These are phyloP conservation scores for Amphipyra berbera DNA, from an alignment of 2,888 invertebrate genomes.

Conservation along the genomic window DNA sequence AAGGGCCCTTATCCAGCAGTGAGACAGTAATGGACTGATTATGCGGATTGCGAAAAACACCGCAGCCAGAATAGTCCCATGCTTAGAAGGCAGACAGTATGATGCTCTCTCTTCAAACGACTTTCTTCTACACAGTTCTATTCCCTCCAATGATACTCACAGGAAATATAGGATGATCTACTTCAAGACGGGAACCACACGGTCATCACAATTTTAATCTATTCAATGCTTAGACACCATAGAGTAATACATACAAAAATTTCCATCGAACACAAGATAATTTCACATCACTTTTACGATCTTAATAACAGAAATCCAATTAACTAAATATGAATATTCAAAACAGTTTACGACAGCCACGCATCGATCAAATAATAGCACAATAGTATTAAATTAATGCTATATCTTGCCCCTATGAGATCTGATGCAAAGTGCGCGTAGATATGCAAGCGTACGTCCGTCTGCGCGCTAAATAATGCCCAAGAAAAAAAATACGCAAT, in stretches of 20 bases:
- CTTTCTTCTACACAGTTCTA: too few relatives aligned
- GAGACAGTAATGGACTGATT: too few relatives aligned
- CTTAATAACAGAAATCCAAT: slow-evolving; percentile 75
- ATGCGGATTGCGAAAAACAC: too few relatives aligned
- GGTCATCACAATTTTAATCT: neutral
- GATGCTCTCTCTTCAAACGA: too few relatives aligned
- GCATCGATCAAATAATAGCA: slow-evolving; percentile 64
- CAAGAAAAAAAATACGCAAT: slow-evolving; percentile 75
- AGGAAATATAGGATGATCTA: too few relatives aligned
- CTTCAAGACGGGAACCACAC: too few relatives aligned
- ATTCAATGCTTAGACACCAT: neutral
- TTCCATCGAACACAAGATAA: slow-evolving; percentile 56
- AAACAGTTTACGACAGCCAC: slow-evolving; percentile 63
- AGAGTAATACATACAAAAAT: slow-evolving; percentile 40
- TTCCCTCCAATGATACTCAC: too few relatives aligned
- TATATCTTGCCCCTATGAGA: slow-evolving; percentile 47
- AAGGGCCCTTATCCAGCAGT: too few relatives aligned
- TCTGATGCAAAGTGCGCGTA: slow-evolving; percentile 68
- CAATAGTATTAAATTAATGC: slow-evolving; percentile 60
- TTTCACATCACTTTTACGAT: slow-evolving; percentile 65
- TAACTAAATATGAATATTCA: slow-evolving; percentile 77
- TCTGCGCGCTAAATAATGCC: slow-evolving; percentile 65
- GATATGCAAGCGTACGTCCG: slow-evolving; percentile 70
- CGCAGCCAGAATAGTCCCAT: too few relatives aligned
- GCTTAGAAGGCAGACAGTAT: too few relatives aligned